A percentile compares a stretch with the other conserved stretches of the same genome.
Conservation (phyloP, 2,888 invertebrate species). For the Desoria tigrina region DNA sequence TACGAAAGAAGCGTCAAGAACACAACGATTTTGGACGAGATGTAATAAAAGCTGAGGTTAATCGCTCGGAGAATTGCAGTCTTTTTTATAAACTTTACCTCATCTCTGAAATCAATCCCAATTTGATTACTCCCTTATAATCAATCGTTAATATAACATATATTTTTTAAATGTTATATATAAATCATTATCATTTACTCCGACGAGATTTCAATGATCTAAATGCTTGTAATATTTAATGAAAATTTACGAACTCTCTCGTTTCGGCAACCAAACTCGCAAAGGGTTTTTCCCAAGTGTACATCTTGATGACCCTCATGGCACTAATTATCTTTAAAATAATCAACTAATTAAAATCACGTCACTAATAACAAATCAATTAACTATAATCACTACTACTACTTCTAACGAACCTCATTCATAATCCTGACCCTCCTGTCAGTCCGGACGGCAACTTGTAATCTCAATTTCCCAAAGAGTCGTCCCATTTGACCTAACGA, state of each 20-base stretch:
- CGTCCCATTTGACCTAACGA: conserved; percentile 59
- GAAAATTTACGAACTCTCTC: conserved; percentile 61
- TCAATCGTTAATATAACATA: too few species aligned
- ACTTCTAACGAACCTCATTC: conserved; percentile 67
- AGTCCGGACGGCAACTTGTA: conserved; percentile 78
- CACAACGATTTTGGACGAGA: conserved; percentile 77
- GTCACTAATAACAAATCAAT: neutral
- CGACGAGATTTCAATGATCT: neutral
- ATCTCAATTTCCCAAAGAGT: conserved; percentile 63
- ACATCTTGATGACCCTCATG: conserved; percentile 95
- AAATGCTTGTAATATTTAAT: conserved; percentile 32
- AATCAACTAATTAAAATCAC: neutral
- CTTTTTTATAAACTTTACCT: conserved; percentile 67
- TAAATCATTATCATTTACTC: neutral
- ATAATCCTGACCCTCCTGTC: conserved; percentile 88
- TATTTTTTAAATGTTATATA: neutral
- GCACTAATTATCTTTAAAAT: conserved; percentile 78
- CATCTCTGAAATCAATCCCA: conserved; percentile 61
- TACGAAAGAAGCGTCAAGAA: conserved; percentile 78
- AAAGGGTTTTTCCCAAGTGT: conserved; percentile 92
- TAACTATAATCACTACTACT: neutral
- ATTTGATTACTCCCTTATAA: too few species aligned
- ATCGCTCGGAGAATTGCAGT: conserved; percentile 69
- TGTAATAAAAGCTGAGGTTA: conserved; percentile 67
- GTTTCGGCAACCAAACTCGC: conserved; percentile 74